Percentiles rank a stretch among this genome's conserved stretches.
phyloP scores from a whole-genome alignment of 1,140 invertebrate species.

The Trichomalopsis sarcophagae region DNA sequence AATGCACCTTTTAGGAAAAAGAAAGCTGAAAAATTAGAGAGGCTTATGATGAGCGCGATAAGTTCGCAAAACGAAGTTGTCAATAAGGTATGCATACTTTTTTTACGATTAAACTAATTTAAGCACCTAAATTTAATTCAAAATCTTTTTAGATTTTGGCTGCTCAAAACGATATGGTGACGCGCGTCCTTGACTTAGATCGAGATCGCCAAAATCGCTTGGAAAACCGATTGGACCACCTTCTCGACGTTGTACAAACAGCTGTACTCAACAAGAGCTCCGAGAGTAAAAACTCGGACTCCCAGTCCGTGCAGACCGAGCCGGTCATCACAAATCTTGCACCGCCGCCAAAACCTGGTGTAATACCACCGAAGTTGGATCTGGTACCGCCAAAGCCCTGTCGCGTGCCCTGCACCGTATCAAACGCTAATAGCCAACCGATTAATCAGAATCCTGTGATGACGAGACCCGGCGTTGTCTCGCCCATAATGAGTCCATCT shows the following conservation, averaged over 20 bases:
- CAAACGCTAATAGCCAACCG: conserved; percentile 62
- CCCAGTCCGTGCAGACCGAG: conserved; percentile 51
- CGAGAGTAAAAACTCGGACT: conserved; percentile 51
- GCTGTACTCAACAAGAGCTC: conserved; percentile 65
- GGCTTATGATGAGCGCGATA: conserved; percentile 69
- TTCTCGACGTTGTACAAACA: conserved; percentile 69
- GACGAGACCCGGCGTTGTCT: conserved; percentile 65
- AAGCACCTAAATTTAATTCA: not conserved
- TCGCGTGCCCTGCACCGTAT: conserved; percentile 68
- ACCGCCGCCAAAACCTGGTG: conserved; percentile 71
- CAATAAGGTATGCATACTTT: conserved; percentile 66
- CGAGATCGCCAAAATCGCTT: conserved; percentile 69
- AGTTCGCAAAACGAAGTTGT: conserved; percentile 73
- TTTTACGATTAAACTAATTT: conserved; percentile 16
- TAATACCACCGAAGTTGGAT: conserved; percentile 70
- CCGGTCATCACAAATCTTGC: conserved; percentile 64
- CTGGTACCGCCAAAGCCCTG: conserved; percentile 72
- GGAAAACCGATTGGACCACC: conserved; percentile 69
- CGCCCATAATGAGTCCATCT: conserved; percentile 61
- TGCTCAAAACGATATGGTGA: conserved; percentile 71
- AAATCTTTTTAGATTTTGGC: conserved; percentile 64
- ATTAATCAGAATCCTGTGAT: conserved; percentile 67
- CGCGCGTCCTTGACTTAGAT: conserved; percentile 69
- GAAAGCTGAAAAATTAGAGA: conserved; percentile 71
- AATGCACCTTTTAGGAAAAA: conserved; percentile 69